Percentiles rank a stretch among this genome's conserved stretches.
Conservation (phyloP, 2,888 invertebrate species). For the Lucinisca nassula region DNA sequence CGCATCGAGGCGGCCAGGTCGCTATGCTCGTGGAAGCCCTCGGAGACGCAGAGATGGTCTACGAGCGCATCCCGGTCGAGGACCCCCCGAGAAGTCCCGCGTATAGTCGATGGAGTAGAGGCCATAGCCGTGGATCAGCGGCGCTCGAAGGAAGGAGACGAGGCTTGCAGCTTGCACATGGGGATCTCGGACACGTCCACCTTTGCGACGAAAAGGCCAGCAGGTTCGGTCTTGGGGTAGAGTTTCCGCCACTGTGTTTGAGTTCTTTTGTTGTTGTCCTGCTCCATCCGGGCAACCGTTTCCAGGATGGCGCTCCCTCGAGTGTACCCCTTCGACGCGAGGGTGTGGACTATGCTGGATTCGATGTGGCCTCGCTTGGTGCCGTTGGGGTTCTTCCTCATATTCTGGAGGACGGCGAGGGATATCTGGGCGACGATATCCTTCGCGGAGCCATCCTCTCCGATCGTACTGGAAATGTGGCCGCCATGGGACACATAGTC, state of each 20-base stretch:
- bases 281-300: slow-evolving; percentile 7
- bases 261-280: background rate
- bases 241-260: background rate
- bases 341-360: background rate
- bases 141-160: slow-evolving; percentile 5
- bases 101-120: slow-evolving; percentile 7
- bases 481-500: background rate
- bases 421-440: background rate
- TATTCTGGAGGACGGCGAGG: background rate
- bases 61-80: background rate
- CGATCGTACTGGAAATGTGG: background rate
- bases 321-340: background rate
- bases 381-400: background rate
- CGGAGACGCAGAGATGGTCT: background rate
- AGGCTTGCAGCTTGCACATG: slow-evolving; percentile 11
- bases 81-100: slow-evolving; percentile 8
- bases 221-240: background rate
- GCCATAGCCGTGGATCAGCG: background rate
- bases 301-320: background rate
- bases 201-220: background rate
- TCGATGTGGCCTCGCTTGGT: background rate
- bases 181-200: slow-evolving; percentile 22
- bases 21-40: background rate
- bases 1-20: slow-evolving; percentile 14
- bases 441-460: background rate